A percentile compares a stretch with the other conserved stretches of the same genome.
These are phyloP conservation scores for Pantelozetes paolii DNA, from an alignment of 2,888 invertebrate genomes.

Conservation along the genomic window DNA sequence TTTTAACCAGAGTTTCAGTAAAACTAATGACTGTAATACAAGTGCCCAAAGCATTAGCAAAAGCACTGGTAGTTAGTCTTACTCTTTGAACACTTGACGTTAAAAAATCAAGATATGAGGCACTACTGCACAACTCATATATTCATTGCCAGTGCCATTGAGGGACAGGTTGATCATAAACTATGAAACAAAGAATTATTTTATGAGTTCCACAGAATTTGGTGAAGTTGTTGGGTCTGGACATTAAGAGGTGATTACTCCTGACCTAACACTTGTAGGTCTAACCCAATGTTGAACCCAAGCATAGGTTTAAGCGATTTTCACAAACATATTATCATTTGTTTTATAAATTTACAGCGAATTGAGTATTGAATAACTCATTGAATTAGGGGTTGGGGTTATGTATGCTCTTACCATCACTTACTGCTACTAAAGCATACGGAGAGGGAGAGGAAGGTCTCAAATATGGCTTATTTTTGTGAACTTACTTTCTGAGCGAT, in stretches of 20 bases:
- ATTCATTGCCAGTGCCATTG: neutral
- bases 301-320: too few relatives aligned
- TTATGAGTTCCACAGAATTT: slow-evolving; percentile 22
- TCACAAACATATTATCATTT: too few relatives aligned
- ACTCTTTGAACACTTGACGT: slow-evolving; percentile 26
- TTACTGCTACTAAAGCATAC: too few relatives aligned
- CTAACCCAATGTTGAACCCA: too few relatives aligned
- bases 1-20: neutral
- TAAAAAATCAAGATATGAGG: neutral
- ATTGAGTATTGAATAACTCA: too few relatives aligned
- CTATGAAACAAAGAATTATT: slow-evolving; percentile 13
- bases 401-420: too few relatives aligned
- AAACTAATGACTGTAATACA: neutral
- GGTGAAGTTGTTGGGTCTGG: neutral
- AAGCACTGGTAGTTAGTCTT: neutral
- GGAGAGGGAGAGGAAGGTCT: too few relatives aligned
- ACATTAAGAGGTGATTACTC: slow-evolving; percentile 18
- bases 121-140: slow-evolving; percentile 2
- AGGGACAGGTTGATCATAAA: slow-evolving; percentile 26
- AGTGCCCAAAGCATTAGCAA: slow-evolving; percentile 3
- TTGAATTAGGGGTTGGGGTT: too few relatives aligned
- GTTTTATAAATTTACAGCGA: too few relatives aligned
- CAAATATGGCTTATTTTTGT: too few relatives aligned
- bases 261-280: too few relatives aligned
- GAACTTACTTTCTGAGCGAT: too few relatives aligned